Evolutionary conservation across 2,113 vertebrate genomes (phyloP).

Genomic region (Meleagris gallopavo): DNA sequence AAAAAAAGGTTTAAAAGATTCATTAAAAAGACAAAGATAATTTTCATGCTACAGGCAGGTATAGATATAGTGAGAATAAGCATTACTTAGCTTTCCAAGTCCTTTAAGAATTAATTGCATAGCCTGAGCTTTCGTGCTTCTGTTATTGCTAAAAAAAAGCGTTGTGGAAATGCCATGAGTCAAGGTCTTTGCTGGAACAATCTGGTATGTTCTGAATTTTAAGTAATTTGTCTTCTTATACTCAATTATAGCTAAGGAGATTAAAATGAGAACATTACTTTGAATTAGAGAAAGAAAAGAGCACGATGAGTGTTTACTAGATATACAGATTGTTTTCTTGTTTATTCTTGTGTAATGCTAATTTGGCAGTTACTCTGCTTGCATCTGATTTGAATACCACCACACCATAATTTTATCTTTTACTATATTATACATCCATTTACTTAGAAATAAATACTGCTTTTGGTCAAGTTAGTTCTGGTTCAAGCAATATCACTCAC

Average conservation of each 20-base stretch:
- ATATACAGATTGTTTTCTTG: background rate
- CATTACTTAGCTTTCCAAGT: background rate
- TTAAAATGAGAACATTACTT: background rate
- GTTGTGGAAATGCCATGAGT: background rate
- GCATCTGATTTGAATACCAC: background rate
- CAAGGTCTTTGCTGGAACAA: background rate
- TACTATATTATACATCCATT: background rate
- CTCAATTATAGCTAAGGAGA: background rate
- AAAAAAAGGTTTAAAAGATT: background rate
- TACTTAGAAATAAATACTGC: background rate
- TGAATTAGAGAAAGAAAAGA: background rate
- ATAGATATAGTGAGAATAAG: background rate
- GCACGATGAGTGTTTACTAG: background rate
- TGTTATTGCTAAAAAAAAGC: background rate
- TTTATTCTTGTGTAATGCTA: background rate
- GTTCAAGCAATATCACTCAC: background rate
- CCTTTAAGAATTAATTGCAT: background rate
- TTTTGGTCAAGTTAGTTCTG: background rate
- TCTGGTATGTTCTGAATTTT: fast-evolving
- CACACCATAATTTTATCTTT: background rate
- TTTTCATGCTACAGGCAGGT: background rate
- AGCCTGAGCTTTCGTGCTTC: background rate
- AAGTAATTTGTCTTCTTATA: background rate
- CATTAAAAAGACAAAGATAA: background rate
- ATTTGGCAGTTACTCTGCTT: background rate